Evolutionary conservation across 2,113 vertebrate genomes (phyloP).

Genomic region (Hemichromis elongatus): DNA sequence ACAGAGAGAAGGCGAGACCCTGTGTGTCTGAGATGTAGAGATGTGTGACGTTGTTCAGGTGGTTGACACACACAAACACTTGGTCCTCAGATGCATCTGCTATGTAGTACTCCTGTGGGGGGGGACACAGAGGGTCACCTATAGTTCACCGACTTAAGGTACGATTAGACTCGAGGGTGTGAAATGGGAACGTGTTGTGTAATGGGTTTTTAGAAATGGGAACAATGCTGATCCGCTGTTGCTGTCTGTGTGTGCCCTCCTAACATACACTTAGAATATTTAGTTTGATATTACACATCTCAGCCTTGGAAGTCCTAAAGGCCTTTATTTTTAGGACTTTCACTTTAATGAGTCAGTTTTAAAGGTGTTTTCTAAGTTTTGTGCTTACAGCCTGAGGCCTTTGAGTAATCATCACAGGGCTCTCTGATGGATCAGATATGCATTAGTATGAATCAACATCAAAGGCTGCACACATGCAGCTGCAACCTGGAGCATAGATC

Average conservation of each 20-base stretch:
- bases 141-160: neutral
- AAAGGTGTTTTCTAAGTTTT: neutral
- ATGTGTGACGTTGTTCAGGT: constrained; percentile 89
- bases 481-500: neutral
- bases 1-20: constrained; percentile 90
- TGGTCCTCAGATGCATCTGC: constrained; percentile 95
- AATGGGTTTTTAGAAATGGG: neutral
- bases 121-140: neutral
- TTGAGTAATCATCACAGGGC: neutral
- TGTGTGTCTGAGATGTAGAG: constrained; percentile 96
- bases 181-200: neutral
- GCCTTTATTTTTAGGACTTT: neutral
- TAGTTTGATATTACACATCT: neutral
- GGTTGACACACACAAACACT: constrained; percentile 96
- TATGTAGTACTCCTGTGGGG: constrained; percentile 88
- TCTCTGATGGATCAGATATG: neutral
- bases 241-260: neutral
- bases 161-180: neutral
- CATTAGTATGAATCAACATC: neutral
- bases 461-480: neutral
- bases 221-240: neutral
- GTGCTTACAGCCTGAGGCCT: neutral
- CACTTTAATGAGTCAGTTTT: neutral
- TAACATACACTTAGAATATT: neutral
- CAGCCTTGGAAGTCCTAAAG: accelerated